phyloP scores from a whole-genome alignment of 2,113 vertebrate species.

The Apteryx owenii region DNA sequence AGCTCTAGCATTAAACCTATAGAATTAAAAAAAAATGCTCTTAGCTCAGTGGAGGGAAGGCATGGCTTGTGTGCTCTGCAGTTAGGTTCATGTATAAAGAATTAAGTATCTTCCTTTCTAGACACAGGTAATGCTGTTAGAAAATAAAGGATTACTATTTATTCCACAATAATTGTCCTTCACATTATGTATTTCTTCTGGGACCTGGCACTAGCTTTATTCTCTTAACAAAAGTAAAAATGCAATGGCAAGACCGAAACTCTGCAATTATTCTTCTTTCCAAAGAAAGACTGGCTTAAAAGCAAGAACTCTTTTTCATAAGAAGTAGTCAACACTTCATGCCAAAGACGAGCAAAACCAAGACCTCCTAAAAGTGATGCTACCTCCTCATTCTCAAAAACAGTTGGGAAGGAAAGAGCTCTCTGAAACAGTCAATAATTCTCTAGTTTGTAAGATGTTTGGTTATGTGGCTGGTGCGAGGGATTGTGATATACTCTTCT shows the following conservation, averaged over 20 bases:
- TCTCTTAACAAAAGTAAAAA: neutral
- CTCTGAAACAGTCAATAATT: neutral
- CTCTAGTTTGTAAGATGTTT: neutral
- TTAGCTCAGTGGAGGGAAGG: neutral
- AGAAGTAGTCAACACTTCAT: neutral
- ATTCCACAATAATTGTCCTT: neutral
- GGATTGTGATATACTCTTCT: neutral
- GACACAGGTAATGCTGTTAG: neutral
- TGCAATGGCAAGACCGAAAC: neutral
- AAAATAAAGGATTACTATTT: neutral
- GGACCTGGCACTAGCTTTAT: neutral
- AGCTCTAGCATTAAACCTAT: neutral
- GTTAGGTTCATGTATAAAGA: neutral
- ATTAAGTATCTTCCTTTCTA: neutral
- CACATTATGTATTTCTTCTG: neutral
- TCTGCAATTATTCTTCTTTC: neutral
- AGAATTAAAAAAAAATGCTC: neutral
- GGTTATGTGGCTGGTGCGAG: neutral
- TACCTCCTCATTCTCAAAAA: neutral
- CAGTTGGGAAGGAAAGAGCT: neutral
- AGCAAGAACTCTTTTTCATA: neutral
- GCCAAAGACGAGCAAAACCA: neutral
- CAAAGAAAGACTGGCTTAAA: neutral
- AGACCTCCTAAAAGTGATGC: neutral
- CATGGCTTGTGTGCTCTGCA: neutral